These are phyloP conservation scores for Trididemnum clinides DNA, from an alignment of 23 tunicate species.

Conservation along the genomic window DNA sequence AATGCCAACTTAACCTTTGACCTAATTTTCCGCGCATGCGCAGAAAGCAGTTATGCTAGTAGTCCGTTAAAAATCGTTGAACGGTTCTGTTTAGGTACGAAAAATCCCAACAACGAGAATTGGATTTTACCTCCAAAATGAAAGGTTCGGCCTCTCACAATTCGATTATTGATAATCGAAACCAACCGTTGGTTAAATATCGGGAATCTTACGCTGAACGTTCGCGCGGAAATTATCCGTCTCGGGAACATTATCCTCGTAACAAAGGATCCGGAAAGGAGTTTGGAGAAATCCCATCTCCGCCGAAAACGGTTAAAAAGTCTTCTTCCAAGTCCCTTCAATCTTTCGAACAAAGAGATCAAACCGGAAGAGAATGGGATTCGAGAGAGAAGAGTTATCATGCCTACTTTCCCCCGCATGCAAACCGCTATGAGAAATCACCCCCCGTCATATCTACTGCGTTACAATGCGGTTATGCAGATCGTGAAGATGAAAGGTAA, in stretches of 20 bases:
- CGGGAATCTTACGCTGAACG: constrained; percentile 1
- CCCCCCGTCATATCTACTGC: too few species aligned
- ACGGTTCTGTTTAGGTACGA: constrained; percentile 46
- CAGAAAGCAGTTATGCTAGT: too few species aligned
- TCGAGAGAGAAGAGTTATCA: too few species aligned
- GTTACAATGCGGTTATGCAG: constrained; percentile 47
- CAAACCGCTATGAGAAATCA: too few species aligned
- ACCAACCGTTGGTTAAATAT: constrained; percentile 28
- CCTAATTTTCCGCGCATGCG: too few species aligned
- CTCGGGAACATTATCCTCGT: constrained; percentile 12
- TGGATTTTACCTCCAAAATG: constrained; percentile 5
- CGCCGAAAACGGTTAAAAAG: constrained; percentile 21
- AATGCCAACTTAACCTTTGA: too few species aligned
- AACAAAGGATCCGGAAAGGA: too few species aligned
- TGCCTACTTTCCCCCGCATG: too few species aligned
- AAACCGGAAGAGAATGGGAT: too few species aligned
- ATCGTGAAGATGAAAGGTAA: constrained; percentile 79
- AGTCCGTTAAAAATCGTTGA: too few species aligned
- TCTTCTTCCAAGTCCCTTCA: neutral
- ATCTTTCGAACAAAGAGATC: too few species aligned
- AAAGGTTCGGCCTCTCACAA: constrained; percentile 80
- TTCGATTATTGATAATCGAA: constrained; percentile 65
- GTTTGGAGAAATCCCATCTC: constrained; percentile 60
- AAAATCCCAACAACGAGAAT: constrained; percentile 3
- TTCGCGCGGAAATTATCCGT: neutral